Conservation (phyloP, 1,140 invertebrate species). For the Bathynomus jamesi region DNA sequence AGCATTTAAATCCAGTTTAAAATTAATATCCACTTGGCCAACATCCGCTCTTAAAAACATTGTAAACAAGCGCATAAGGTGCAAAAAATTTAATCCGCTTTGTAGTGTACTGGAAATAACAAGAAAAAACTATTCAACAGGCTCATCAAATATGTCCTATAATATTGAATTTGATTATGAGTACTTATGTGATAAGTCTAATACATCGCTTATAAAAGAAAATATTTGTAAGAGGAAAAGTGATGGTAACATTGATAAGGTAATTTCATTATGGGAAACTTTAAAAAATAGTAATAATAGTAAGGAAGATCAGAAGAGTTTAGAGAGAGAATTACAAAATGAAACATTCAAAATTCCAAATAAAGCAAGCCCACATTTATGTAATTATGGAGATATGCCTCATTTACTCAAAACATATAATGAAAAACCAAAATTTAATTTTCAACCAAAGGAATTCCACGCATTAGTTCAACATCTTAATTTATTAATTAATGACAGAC, state of each 20-base stretch:
- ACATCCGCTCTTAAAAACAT: no score
- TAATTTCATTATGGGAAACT: background rate
- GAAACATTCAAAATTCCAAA: background rate
- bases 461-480: background rate
- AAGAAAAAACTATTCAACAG: no score
- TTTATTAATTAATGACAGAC: background rate
- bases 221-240: background rate
- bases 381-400: background rate
- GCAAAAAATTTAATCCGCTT: no score
- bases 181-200: background rate
- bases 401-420: background rate
- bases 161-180: background rate
- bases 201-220: background rate
- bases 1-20: no score
- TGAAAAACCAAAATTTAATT: background rate
- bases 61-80: no score
- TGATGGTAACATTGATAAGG: background rate
- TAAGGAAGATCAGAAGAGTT: background rate
- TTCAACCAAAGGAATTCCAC: background rate
- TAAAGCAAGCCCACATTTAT: background rate
- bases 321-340: background rate
- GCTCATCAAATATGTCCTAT: no score
- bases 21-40: no score
- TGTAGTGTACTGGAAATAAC: no score
- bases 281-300: background rate